Percentiles rank a stretch among this genome's conserved stretches.
These are phyloP conservation scores for Drosophila takahashii DNA, from an alignment of 1,140 invertebrate species.

Conservation along the genomic window DNA sequence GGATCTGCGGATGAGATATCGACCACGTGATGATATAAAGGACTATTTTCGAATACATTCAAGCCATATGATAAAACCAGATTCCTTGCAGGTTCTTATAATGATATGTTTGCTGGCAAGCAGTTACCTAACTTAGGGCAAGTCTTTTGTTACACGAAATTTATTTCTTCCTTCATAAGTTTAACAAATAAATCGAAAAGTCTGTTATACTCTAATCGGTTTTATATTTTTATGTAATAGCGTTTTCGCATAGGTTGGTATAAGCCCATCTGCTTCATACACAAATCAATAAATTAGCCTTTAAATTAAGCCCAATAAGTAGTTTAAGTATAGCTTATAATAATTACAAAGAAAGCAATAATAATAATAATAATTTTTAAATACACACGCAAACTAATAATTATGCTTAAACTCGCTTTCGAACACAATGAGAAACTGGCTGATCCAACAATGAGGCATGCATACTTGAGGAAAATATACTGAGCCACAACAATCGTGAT, in stretches of 20 bases:
- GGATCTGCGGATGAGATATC: slow-evolving; percentile 23
- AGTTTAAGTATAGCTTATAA: slow-evolving; percentile 48
- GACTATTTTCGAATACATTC: background rate
- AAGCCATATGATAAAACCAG: background rate
- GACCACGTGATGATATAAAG: slow-evolving; percentile 15
- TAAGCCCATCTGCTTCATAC: slow-evolving; percentile 41
- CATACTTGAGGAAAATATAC: slow-evolving; percentile 23
- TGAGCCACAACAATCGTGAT: slow-evolving; percentile 41
- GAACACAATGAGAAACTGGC: slow-evolving; percentile 53
- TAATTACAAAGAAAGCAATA: slow-evolving; percentile 60
- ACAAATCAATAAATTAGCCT: slow-evolving; percentile 67
- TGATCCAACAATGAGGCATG: slow-evolving; percentile 34
- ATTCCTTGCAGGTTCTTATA: background rate
- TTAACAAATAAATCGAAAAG: slow-evolving; percentile 33
- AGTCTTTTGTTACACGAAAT: slow-evolving; percentile 21
- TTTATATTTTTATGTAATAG: slow-evolving; percentile 35
- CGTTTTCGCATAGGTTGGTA: slow-evolving; percentile 25
- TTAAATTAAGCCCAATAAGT: slow-evolving; percentile 62
- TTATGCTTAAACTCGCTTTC: slow-evolving; percentile 34
- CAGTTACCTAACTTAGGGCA: slow-evolving; percentile 37
- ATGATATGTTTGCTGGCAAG: slow-evolving; percentile 44
- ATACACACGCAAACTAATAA: slow-evolving; percentile 55
- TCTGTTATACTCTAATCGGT: slow-evolving; percentile 18
- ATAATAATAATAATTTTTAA: slow-evolving; percentile 40
- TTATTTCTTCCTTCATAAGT: slow-evolving; percentile 9